phyloP scores from a whole-genome alignment of 2,797 vertebrate genomes.

The Tamandua tetradactyla region DNA sequence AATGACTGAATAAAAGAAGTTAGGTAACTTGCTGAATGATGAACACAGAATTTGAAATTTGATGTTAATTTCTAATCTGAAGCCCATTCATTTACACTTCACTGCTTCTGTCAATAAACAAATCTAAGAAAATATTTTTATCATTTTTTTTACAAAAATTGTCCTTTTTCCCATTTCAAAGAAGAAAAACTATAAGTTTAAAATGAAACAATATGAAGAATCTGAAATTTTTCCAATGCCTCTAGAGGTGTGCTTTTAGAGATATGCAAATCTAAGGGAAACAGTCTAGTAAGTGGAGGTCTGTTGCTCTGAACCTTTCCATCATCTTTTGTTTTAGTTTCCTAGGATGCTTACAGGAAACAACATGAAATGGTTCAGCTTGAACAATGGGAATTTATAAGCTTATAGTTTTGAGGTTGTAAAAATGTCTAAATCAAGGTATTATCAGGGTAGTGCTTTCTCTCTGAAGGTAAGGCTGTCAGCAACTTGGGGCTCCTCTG shows the following conservation, averaged over 20 bases:
- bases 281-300: neutral
- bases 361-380: too few species aligned
- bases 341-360: too few species aligned
- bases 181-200: neutral
- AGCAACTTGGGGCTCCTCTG: too few species aligned
- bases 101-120: neutral
- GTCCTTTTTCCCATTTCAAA: neutral
- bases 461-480: too few species aligned
- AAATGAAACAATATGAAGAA: neutral
- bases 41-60: neutral
- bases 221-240: neutral
- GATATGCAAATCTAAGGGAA: neutral
- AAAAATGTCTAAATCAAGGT: too few species aligned
- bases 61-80: neutral
- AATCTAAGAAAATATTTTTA: neutral
- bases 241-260: neutral
- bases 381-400: too few species aligned
- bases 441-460: too few species aligned
- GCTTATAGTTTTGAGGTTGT: too few species aligned
- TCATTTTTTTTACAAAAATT: neutral
- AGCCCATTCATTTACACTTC: neutral
- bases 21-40: neutral
- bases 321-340: neutral
- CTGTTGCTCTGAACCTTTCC: neutral
- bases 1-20: neutral